A percentile compares a stretch with the other conserved stretches of the same genome.
Evolutionary conservation across 2,113 vertebrate species (phyloP).

Genomic region (Dasyurus viverrinus): DNA sequence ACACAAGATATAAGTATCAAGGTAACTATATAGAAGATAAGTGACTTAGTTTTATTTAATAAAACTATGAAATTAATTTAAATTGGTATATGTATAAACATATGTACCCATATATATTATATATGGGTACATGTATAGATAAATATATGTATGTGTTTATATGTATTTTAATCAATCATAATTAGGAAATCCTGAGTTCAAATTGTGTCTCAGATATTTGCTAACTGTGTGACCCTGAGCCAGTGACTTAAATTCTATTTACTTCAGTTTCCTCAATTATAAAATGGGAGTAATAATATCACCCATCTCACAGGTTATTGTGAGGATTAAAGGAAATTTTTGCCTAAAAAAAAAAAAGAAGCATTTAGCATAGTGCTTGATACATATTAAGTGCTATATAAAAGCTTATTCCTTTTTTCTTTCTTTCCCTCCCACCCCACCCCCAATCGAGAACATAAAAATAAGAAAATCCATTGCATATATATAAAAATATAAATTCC

Average conservation of each 20-base stretch:
- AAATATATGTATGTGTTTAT: no score
- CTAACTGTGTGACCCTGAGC: neutral
- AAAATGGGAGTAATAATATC: neutral
- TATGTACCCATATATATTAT: no score
- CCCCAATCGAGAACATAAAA: neutral
- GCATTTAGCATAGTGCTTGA: neutral
- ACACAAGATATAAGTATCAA: no score
- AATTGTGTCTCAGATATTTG: neutral
- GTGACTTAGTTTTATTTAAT: no score
- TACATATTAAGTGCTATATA: neutral
- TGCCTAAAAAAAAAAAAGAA: neutral
- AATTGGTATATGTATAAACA: no score
- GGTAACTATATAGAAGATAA: no score
- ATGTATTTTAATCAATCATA: neutral
- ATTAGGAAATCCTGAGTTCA: neutral
- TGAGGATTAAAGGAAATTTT: neutral
- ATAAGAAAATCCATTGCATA: neutral
- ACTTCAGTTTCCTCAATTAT: neutral
- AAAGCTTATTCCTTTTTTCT: neutral
- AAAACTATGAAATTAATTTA: no score
- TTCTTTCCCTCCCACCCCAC: neutral
- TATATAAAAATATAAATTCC: no score
- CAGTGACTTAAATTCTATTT: neutral
- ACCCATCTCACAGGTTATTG: neutral
- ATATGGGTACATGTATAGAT: no score